Evolutionary conservation across 2,888 invertebrate genomes (phyloP).

Genomic region (Sphecodes monilicornis): DNA sequence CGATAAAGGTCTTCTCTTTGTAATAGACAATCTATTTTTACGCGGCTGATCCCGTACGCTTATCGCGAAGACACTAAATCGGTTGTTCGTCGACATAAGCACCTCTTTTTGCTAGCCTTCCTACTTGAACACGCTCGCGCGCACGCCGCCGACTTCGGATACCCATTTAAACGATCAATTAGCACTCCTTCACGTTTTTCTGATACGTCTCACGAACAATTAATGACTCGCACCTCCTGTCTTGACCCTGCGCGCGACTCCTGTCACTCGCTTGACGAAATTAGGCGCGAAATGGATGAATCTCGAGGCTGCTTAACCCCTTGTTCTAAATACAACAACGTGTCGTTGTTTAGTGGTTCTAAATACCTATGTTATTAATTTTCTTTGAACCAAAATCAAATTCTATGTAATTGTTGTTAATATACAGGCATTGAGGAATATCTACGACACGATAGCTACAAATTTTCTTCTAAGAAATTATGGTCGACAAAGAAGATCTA

Average conservation of each 20-base stretch:
- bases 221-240: conserved; percentile 47
- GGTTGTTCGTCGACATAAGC: conserved; percentile 62
- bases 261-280: conserved; percentile 25
- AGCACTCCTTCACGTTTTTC: conserved; percentile 45
- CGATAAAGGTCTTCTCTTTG: conserved; percentile 70
- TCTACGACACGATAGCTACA: no score
- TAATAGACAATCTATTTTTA: conserved; percentile 68
- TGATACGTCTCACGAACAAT: conserved; percentile 38
- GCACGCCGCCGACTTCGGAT: conserved; percentile 5
- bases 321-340: no score
- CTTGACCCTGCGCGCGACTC: conserved; percentile 29
- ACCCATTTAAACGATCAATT: conserved; percentile 56
- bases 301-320: not conserved
- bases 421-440: no score
- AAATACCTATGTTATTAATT: no score
- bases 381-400: no score
- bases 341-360: no score
- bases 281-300: conserved; percentile 14
- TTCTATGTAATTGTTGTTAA: no score
- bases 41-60: conserved; percentile 60
- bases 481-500: no score
- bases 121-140: not conserved
- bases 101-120: conserved; percentile 31
- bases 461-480: no score
- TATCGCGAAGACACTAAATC: conserved; percentile 70